Conservation (phyloP, 2,797 vertebrate species). For the Mallotus villosus region DNA sequence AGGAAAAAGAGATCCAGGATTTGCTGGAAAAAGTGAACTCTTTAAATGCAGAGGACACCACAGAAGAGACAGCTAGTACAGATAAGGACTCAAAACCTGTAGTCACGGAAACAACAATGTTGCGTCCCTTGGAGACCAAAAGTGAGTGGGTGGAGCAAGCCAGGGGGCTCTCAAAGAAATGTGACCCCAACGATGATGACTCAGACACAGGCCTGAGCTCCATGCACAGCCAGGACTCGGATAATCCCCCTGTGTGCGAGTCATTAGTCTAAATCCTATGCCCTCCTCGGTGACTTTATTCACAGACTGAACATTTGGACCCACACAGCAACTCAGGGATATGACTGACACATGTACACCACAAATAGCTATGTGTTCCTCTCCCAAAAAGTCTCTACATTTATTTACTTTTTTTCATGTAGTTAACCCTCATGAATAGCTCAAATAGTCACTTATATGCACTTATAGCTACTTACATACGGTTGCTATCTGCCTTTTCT, state of each 20-base stretch:
- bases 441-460: constrained; percentile 5
- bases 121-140: constrained; percentile 53
- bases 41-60: constrained; percentile 64
- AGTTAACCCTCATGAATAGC: background rate
- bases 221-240: constrained; percentile 97
- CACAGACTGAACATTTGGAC: background rate
- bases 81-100: constrained; percentile 25
- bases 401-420: background rate
- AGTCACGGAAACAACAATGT: constrained; percentile 36
- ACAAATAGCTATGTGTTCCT: background rate
- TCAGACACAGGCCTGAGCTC: constrained; percentile 96
- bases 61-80: constrained; percentile 18
- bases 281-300: background rate
- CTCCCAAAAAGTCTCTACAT: background rate
- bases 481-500: constrained; percentile 2
- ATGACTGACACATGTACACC: background rate
- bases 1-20: constrained; percentile 81
- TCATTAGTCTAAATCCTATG: constrained; percentile 75
- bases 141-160: constrained; percentile 80
- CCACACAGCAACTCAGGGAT: constrained; percentile 10
- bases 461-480: background rate
- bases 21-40: constrained; percentile 80
- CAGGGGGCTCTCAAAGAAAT: constrained; percentile 76
- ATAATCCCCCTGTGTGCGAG: constrained; percentile 81
- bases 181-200: constrained; percentile 85